Percentiles rank a stretch among this genome's conserved stretches.
Conservation (phyloP, 23 tunicate species). For the Aplidium turbinatum region DNA sequence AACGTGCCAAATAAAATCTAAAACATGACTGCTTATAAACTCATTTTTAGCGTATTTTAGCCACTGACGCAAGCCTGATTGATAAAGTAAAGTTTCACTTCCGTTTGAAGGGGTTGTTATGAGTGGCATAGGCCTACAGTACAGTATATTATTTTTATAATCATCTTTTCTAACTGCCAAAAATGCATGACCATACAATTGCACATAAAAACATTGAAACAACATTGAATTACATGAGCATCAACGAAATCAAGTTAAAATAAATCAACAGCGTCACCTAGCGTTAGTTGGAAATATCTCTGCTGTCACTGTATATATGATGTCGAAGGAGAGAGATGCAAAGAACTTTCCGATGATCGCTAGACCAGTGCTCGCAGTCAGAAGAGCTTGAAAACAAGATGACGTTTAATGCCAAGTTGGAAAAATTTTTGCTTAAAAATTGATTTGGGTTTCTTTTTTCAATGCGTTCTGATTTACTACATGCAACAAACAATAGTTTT, state of each 20-base stretch:
- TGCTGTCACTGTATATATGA: slow-evolving; percentile 45
- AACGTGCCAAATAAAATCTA: slow-evolving; percentile 54
- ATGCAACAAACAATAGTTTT: not conserved
- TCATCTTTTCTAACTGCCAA: slow-evolving; percentile 1
- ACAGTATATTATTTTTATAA: not conserved
- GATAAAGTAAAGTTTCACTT: too few relatives aligned
- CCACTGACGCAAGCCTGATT: too few relatives aligned
- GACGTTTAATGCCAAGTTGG: not conserved
- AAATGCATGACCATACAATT: not conserved
- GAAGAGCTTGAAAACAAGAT: slow-evolving; percentile 11
- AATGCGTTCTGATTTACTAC: not conserved
- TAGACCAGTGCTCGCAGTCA: slow-evolving; percentile 23
- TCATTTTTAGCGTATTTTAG: too few relatives aligned
- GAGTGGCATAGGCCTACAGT: too few relatives aligned
- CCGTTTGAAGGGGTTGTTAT: too few relatives aligned
- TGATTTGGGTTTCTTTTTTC: not conserved
- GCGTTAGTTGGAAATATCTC: slow-evolving; percentile 71
- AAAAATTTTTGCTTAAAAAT: not conserved
- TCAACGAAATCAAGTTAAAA: not conserved
- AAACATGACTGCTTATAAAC: not conserved
- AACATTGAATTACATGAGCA: not conserved
- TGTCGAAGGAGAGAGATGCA: slow-evolving; percentile 50
- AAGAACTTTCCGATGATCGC: slow-evolving; percentile 57
- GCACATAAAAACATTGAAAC: not conserved
- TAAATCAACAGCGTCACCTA: slow-evolving; percentile 21